Conservation (phyloP, 2,113 vertebrate species). For the Pontoporia blainvillei region DNA sequence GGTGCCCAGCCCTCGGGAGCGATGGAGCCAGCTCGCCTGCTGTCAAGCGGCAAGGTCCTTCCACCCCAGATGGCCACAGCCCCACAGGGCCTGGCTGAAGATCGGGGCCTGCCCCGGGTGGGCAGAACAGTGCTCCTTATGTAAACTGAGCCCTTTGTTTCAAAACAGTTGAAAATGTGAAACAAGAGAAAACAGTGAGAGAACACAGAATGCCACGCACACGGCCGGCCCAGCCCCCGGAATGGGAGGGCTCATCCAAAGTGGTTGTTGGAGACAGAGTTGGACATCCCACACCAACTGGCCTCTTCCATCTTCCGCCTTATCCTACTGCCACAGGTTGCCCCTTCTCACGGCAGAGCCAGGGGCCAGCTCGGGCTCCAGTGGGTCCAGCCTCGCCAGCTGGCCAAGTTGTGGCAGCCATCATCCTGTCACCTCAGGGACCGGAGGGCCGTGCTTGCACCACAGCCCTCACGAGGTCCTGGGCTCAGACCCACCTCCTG, state of each 20-base stretch:
- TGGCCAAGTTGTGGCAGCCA: background rate
- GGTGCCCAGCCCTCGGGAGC: background rate
- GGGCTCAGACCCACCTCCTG: background rate
- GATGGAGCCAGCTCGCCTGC: background rate
- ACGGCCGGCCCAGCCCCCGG: background rate
- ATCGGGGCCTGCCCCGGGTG: background rate
- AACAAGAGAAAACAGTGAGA: background rate
- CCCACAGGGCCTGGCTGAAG: conserved; percentile 18
- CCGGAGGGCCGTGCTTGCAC: background rate
- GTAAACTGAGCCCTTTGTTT: conserved; percentile 30
- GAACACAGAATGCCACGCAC: fast-evolving
- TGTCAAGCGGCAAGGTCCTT: background rate
- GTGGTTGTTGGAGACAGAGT: background rate
- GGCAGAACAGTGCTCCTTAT: background rate
- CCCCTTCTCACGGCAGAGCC: background rate
- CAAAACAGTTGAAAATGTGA: conserved; percentile 61
- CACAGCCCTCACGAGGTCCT: background rate
- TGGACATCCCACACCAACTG: background rate
- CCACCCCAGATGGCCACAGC: conserved; percentile 35
- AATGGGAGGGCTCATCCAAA: fast-evolving
- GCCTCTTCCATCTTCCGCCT: background rate
- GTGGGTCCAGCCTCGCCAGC: background rate
- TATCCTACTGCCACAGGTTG: background rate
- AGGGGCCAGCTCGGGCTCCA: background rate
- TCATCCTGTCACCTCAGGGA: conserved; percentile 41